Percentiles rank a stretch among this genome's conserved stretches.
phyloP scores from a whole-genome alignment of 2,113 vertebrate genomes.

The Tupaia chinensis region DNA sequence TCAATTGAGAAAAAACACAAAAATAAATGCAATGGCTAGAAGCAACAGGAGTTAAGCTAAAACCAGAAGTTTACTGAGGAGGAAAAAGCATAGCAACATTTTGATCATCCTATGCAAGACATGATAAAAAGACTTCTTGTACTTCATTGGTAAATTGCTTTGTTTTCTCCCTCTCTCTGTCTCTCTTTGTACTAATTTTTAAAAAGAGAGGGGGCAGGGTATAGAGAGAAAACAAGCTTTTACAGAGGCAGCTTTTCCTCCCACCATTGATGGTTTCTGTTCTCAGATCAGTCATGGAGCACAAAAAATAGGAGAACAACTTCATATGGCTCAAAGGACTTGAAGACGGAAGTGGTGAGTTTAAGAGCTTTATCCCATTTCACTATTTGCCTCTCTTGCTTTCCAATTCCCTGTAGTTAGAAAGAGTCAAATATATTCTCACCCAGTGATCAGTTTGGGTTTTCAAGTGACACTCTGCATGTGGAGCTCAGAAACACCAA shows the following conservation, averaged over 20 bases:
- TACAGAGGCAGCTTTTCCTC: neutral
- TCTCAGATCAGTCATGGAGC: neutral
- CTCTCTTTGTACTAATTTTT: no score
- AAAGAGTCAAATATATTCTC: slow-evolving; percentile 63
- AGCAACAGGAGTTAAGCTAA: slow-evolving; percentile 32
- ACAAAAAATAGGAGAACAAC: no score
- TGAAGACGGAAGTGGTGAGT: neutral
- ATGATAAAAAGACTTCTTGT: neutral
- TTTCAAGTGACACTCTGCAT: slow-evolving; percentile 48
- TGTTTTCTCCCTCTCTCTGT: no score
- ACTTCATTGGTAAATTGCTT: neutral
- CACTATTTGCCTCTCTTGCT: neutral
- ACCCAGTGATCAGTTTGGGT: slow-evolving; percentile 51
- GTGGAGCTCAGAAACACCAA: slow-evolving; percentile 46
- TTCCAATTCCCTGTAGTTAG: slow-evolving; percentile 41
- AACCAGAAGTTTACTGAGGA: neutral
- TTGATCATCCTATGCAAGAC: neutral
- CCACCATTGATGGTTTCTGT: neutral
- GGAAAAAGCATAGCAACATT: neutral
- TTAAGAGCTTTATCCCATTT: neutral
- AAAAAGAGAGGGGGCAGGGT: neutral
- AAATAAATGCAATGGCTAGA: slow-evolving; percentile 25
- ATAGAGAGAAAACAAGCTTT: neutral
- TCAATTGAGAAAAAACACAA: neutral
- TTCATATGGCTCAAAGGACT: neutral